phyloP scores from a whole-genome alignment of 2,888 invertebrate species.

The Fragum fragum region DNA sequence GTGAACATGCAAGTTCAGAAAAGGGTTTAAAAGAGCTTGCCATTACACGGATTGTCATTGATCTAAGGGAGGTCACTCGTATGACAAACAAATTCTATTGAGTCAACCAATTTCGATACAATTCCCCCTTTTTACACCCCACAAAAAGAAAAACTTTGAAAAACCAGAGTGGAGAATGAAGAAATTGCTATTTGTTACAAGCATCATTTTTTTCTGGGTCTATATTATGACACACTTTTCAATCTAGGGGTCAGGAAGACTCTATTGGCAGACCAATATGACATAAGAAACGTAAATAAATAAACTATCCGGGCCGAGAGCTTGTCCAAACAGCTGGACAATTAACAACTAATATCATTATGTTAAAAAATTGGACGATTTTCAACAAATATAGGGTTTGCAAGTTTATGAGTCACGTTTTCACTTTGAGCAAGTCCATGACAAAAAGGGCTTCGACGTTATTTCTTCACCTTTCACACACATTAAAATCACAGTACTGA shows the following conservation, averaged over 20 bases:
- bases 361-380: background rate
- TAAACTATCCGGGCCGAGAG: background rate
- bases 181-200: no score
- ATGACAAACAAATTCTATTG: no score
- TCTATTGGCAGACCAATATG: background rate
- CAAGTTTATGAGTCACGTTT: background rate
- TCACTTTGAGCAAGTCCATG: background rate
- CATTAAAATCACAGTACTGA: no score
- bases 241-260: background rate
- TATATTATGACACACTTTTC: background rate
- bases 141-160: no score
- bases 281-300: constrained; percentile 1
- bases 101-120: no score
- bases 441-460: background rate
- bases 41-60: no score
- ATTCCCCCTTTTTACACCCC: no score
- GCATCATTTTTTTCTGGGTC: background rate
- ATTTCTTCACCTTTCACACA: no score
- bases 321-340: background rate
- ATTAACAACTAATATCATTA: background rate
- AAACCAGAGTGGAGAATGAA: no score
- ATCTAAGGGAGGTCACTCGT: no score
- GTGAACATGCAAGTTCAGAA: no score
- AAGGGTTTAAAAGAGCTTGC: no score
- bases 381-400: background rate